Percentiles rank a stretch among this genome's conserved stretches.
These are phyloP conservation scores for Avahi laniger DNA, from an alignment of 2,797 vertebrate species.

Conservation along the genomic window DNA sequence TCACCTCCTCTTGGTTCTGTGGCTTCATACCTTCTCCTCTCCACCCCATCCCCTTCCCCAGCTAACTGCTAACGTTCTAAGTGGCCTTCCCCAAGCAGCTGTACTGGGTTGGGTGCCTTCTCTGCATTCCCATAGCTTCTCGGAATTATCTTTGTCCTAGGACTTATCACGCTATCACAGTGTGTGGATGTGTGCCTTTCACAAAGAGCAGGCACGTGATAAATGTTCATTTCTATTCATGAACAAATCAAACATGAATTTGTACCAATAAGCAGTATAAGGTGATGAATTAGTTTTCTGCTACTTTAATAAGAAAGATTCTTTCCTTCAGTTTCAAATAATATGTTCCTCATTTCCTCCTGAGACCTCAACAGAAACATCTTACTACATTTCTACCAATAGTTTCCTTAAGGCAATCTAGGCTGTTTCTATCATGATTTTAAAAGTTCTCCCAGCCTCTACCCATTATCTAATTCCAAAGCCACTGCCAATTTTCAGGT, in stretches of 20 bases:
- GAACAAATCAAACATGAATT: neutral
- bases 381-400: neutral
- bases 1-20: neutral
- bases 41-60: neutral
- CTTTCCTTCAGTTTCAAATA: neutral
- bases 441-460: neutral
- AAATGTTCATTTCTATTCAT: neutral
- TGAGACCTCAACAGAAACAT: neutral
- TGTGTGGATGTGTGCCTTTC: neutral
- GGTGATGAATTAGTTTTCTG: neutral
- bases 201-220: neutral
- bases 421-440: neutral
- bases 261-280: neutral
- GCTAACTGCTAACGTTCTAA: neutral
- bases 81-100: neutral
- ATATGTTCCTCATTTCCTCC: neutral
- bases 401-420: neutral
- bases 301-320: neutral
- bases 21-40: neutral
- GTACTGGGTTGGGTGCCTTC: neutral
- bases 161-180: neutral
- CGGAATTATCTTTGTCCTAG: neutral
- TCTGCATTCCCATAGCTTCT: neutral
- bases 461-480: neutral
- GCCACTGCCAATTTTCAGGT: neutral